A percentile compares a stretch with the other conserved stretches of the same genome.
These are phyloP conservation scores for Beris morrisii DNA, from an alignment of 2,888 invertebrate genomes.

Conservation along the genomic window DNA sequence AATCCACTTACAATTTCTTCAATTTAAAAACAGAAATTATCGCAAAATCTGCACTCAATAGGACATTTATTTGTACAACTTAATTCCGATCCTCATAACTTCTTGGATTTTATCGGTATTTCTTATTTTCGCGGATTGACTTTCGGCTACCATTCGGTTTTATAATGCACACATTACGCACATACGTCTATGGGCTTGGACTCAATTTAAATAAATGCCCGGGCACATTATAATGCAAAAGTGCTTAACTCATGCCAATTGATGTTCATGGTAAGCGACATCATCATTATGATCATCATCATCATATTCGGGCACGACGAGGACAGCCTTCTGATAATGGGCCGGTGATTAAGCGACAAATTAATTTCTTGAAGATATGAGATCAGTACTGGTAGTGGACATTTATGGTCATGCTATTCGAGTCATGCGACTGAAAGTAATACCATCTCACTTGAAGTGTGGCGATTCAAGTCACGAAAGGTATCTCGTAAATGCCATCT, in stretches of 20 bases:
- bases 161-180: no score
- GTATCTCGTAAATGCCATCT: no score
- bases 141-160: slow-evolving; percentile 13
- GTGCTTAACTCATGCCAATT: not conserved
- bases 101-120: slow-evolving; percentile 26
- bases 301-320: not conserved
- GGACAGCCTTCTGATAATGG: slow-evolving; percentile 23
- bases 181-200: no score
- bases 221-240: not conserved
- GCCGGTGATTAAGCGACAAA: slow-evolving; percentile 21
- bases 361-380: slow-evolving; percentile 30
- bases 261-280: slow-evolving; percentile 9
- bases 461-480: no score
- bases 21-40: no score
- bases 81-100: slow-evolving; percentile 22
- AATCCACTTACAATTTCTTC: no score
- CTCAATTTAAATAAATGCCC: not conserved
- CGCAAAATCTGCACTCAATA: slow-evolving; percentile 17
- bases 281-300: not conserved
- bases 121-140: slow-evolving; percentile 17
- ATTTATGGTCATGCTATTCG: slow-evolving; percentile 5
- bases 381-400: slow-evolving; percentile 14
- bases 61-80: slow-evolving; percentile 25
- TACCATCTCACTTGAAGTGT: no score
- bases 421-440: no score